phyloP scores from a whole-genome alignment of 2,797 vertebrate genomes.

The Muscicapa comitata region DNA sequence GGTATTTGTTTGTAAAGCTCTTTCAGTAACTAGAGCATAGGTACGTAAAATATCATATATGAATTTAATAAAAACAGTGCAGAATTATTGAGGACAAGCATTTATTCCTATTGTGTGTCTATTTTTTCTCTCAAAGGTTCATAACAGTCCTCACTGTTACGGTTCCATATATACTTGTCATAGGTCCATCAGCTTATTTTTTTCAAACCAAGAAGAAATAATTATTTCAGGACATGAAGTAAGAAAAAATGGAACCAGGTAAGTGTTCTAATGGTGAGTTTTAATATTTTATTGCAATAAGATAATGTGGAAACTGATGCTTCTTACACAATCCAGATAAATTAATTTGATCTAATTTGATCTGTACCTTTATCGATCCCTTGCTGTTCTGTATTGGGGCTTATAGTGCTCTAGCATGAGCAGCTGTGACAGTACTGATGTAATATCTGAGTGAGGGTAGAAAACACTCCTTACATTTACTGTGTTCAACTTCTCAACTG shows the following conservation, averaged over 20 bases:
- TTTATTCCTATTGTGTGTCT: not conserved
- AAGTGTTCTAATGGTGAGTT: not conserved
- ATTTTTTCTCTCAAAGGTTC: conserved; percentile 79
- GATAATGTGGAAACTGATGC: not conserved
- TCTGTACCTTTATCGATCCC: not conserved
- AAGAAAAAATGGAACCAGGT: conserved; percentile 89
- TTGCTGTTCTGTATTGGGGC: not conserved
- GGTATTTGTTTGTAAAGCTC: not conserved
- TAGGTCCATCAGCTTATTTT: conserved; percentile 92
- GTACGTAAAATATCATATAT: not conserved
- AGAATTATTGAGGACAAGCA: not conserved
- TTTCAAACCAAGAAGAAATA: conserved; percentile 94
- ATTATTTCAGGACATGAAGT: conserved; percentile 91
- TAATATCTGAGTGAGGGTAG: not conserved
- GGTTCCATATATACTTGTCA: conserved; percentile 89
- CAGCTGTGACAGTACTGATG: not conserved
- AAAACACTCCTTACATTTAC: not conserved
- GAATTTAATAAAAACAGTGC: not conserved
- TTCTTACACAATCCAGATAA: not conserved
- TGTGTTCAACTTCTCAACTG: not conserved
- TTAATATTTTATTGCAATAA: not conserved
- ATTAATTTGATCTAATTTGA: not conserved
- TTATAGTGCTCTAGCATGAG: not conserved
- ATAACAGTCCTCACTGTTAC: conserved; percentile 90
- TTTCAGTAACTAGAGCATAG: not conserved